Conservation (phyloP, 2,113 vertebrate genomes). For the Phalacrocorax brasilianus region DNA sequence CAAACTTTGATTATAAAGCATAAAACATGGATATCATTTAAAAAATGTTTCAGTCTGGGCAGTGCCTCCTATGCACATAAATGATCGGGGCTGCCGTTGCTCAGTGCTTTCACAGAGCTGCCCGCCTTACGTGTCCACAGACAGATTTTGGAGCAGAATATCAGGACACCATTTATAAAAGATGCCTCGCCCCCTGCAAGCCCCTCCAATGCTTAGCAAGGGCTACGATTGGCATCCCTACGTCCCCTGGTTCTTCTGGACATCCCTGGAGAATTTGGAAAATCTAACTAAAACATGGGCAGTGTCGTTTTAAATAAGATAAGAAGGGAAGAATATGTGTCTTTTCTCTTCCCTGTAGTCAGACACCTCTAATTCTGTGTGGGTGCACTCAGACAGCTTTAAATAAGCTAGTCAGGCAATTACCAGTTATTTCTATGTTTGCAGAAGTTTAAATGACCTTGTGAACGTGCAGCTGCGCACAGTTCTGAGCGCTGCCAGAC, state of each 20-base stretch:
- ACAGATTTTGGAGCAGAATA: not conserved
- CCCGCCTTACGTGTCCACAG: fast-evolving
- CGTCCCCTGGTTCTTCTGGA: not conserved
- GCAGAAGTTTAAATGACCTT: not conserved
- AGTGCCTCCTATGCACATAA: not conserved
- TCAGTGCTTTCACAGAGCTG: not conserved
- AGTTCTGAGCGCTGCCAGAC: not conserved
- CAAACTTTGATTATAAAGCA: not conserved
- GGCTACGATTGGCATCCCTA: not conserved
- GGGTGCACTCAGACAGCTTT: not conserved
- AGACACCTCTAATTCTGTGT: not conserved
- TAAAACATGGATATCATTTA: not conserved
- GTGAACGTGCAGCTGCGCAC: conserved; percentile 57
- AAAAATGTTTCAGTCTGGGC: not conserved
- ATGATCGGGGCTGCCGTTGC: not conserved
- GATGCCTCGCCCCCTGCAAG: not conserved
- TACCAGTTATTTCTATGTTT: not conserved
- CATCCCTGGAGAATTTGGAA: not conserved
- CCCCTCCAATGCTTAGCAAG: not conserved
- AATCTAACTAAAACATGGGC: not conserved
- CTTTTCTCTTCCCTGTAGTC: not conserved
- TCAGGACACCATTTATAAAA: not conserved
- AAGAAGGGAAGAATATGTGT: not conserved
- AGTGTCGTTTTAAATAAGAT: not conserved
- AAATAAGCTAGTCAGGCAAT: not conserved